Conservation (phyloP, 2,888 invertebrate genomes). For the Sphinx pinastri region DNA sequence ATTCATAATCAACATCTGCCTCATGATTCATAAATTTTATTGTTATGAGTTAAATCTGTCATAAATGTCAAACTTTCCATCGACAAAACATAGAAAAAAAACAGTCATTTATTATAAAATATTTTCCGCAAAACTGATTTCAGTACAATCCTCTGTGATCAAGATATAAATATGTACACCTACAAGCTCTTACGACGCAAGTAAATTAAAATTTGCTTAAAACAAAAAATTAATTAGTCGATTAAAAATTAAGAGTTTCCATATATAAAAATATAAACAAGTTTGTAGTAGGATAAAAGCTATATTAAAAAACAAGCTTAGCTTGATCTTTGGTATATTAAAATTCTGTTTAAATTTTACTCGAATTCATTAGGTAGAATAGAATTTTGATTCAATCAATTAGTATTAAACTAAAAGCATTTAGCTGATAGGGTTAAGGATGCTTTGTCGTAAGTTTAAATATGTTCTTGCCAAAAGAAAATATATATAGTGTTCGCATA, state of each 20-base stretch:
- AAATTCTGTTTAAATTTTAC: background rate
- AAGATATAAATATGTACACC: background rate
- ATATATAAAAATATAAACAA: background rate
- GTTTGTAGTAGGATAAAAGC: background rate
- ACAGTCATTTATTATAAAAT: no score
- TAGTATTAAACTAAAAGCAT: slow-evolving; percentile 30
- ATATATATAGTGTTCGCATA: background rate
- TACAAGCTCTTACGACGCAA: slow-evolving; percentile 4
- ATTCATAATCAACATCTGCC: no score
- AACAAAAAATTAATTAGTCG: background rate
- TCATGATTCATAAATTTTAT: no score
- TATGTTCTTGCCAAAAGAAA: slow-evolving; percentile 18
- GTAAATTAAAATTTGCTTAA: slow-evolving; percentile 1
- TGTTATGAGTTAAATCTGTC: no score
- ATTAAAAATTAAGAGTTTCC: background rate
- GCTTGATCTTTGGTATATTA: background rate
- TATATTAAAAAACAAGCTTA: background rate
- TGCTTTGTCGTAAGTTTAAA: slow-evolving; percentile 37
- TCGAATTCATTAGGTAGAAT: background rate
- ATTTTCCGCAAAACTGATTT: background rate
- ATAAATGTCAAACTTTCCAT: no score
- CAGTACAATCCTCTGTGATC: no score
- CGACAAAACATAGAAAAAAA: no score
- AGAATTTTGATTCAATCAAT: slow-evolving; percentile 23
- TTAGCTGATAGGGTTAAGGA: slow-evolving; percentile 33